Conservation (phyloP, 2,797 vertebrate species). For the Holocentrus rufus region DNA sequence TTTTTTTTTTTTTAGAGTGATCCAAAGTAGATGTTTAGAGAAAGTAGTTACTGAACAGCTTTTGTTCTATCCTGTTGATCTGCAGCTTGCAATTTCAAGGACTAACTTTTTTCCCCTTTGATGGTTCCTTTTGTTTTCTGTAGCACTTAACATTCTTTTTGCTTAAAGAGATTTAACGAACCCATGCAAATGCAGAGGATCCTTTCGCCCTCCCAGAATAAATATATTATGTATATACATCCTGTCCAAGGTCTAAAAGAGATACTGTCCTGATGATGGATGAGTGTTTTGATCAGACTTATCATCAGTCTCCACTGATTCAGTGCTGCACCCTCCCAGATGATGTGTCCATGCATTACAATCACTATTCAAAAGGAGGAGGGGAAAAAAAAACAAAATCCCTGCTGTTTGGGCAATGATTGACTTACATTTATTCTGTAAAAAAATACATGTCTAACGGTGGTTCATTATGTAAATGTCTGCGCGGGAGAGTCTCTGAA, state of each 20-base stretch:
- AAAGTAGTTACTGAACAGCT: too few relatives aligned
- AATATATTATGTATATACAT: constrained; percentile 20
- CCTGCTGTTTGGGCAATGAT: constrained; percentile 65
- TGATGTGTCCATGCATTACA: constrained; percentile 14
- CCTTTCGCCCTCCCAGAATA: constrained; percentile 16
- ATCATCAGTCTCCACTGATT: constrained; percentile 35
- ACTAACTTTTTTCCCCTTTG: too few relatives aligned
- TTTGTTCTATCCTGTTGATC: too few relatives aligned
- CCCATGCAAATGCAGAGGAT: background rate
- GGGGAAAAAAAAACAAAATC: constrained; percentile 37
- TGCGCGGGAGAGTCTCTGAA: constrained; percentile 53
- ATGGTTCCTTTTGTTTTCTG: background rate
- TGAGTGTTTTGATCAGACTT: constrained; percentile 33
- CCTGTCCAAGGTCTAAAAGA: constrained; percentile 23
- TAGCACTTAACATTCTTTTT: background rate
- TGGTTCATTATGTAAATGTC: constrained; percentile 73
- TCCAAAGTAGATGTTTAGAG: too few relatives aligned
- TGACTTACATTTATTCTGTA: constrained; percentile 54
- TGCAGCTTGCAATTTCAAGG: too few relatives aligned
- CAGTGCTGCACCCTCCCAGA: constrained; percentile 4
- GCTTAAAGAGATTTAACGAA: background rate
- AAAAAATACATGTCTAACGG: constrained; percentile 64
- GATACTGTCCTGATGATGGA: constrained; percentile 38
- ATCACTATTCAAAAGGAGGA: constrained; percentile 15
- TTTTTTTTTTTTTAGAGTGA: too few relatives aligned